Conservation (phyloP, 2,113 vertebrate genomes). For the Dicentrarchus labrax region DNA sequence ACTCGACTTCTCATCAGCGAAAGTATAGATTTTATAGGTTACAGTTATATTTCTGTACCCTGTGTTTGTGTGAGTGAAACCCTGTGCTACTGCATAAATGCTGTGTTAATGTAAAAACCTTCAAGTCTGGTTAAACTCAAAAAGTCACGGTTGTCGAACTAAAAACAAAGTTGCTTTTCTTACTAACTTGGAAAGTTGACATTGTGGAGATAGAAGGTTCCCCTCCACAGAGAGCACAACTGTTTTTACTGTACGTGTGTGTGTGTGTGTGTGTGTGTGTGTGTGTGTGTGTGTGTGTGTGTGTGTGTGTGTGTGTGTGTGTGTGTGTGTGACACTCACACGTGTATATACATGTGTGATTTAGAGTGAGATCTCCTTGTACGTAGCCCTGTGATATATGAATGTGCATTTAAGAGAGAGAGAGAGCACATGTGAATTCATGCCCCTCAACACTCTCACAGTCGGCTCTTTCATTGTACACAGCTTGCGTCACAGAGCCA, state of each 20-base stretch:
- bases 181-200: slow-evolving; percentile 23
- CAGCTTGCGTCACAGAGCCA: slow-evolving; percentile 46
- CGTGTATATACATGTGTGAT: slow-evolving; percentile 21
- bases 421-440: slow-evolving; percentile 66
- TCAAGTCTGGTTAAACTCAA: slow-evolving; percentile 26
- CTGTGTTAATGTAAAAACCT: slow-evolving; percentile 27
- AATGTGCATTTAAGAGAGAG: slow-evolving; percentile 15
- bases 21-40: slow-evolving; percentile 54
- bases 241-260: neutral
- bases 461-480: slow-evolving; percentile 67
- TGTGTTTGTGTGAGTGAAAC: slow-evolving; percentile 6
- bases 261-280: neutral
- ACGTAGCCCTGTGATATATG: slow-evolving; percentile 30
- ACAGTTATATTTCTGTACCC: slow-evolving; percentile 38
- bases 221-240: neutral
- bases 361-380: slow-evolving; percentile 30
- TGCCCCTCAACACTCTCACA: slow-evolving; percentile 64
- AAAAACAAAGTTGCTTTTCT: slow-evolving; percentile 55
- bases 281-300: neutral
- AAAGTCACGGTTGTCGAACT: neutral
- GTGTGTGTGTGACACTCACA: neutral
- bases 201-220: slow-evolving; percentile 14
- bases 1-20: slow-evolving; percentile 29
- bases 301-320: neutral
- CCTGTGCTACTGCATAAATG: slow-evolving; percentile 13